These are phyloP conservation scores for Therioaphis trifolii DNA, from an alignment of 2,888 invertebrate species.

Conservation along the genomic window DNA sequence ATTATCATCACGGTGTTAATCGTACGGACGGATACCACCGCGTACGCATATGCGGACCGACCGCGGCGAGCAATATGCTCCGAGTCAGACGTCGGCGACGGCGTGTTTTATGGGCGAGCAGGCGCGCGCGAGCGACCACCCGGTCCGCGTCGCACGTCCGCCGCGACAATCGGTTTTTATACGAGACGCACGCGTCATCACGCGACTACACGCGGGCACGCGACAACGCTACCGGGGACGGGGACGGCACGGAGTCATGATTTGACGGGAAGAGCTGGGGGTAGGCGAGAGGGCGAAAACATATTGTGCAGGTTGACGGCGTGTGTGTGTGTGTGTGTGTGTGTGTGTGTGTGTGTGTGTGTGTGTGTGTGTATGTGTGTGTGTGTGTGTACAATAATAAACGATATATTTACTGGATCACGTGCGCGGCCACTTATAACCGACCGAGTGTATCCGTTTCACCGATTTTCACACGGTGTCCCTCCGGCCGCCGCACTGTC, in stretches of 20 bases:
- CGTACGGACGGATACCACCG: no score
- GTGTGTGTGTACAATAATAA: constrained; percentile 48
- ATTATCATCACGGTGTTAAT: no score
- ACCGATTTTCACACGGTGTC: constrained; percentile 60
- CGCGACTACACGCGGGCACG: background rate
- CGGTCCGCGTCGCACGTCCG: background rate
- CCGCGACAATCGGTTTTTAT: constrained; percentile 48
- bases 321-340: background rate
- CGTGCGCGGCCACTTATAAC: constrained; percentile 52
- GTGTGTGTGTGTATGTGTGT: background rate
- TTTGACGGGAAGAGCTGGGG: no score
- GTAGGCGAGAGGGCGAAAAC: constrained; percentile 28
- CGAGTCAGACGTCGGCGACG: background rate
- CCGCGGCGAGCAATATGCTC: background rate
- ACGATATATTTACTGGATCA: constrained; percentile 62
- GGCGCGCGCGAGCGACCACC: constrained; percentile 14
- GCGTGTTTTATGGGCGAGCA: constrained; percentile 8
- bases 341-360: background rate
- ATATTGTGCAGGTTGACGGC: constrained; percentile 58
- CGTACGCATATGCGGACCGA: background rate
- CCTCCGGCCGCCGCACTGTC: background rate
- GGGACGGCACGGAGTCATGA: background rate
- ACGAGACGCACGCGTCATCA: constrained; percentile 51
- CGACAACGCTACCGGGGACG: background rate
- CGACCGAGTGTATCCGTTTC: constrained; percentile 62